Conservation (phyloP, 2,797 vertebrate species). For the Tapirus indicus region DNA sequence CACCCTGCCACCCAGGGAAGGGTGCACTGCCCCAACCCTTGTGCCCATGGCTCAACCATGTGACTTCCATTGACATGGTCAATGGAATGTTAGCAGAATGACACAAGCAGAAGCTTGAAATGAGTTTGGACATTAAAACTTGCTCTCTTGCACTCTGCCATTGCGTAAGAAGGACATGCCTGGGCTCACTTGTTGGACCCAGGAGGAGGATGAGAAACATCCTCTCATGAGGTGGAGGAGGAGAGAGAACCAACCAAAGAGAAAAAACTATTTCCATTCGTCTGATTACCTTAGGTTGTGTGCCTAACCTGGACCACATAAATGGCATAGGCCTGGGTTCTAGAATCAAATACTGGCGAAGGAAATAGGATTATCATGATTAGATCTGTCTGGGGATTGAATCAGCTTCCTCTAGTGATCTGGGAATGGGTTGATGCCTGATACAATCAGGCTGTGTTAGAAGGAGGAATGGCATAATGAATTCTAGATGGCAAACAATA, state of each 20-base stretch:
- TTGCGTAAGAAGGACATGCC: background rate
- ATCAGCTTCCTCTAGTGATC: background rate
- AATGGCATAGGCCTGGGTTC: background rate
- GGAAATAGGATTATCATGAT: background rate
- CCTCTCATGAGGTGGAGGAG: background rate
- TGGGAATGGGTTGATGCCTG: background rate
- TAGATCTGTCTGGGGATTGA: background rate
- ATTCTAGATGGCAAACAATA: background rate
- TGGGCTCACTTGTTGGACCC: background rate
- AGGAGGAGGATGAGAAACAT: background rate
- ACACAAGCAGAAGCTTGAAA: background rate
- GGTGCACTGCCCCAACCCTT: background rate
- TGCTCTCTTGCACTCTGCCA: background rate
- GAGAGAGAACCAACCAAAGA: background rate
- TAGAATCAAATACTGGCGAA: background rate
- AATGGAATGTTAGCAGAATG: background rate
- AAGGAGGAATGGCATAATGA: background rate
- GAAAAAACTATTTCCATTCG: background rate
- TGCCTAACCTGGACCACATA: background rate
- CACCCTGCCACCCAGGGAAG: background rate
- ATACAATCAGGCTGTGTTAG: background rate
- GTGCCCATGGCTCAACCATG: background rate
- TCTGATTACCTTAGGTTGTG: background rate
- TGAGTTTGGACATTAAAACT: conserved; percentile 29
- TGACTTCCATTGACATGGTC: background rate